Conservation (phyloP, 2,113 vertebrate genomes). For the Callaeas wilsoni region DNA sequence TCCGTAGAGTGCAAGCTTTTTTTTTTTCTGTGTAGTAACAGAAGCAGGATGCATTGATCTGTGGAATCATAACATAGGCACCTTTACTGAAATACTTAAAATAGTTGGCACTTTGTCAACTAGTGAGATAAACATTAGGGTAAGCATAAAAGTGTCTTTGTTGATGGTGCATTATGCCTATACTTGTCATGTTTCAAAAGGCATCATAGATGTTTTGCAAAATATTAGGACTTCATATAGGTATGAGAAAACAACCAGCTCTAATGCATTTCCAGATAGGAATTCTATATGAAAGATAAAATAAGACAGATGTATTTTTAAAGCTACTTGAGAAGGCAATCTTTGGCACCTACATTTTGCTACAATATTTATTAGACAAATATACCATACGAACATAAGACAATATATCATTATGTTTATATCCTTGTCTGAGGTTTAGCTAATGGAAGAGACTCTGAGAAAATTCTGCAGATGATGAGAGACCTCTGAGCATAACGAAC, state of each 20-base stretch:
- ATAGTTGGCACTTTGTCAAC: neutral
- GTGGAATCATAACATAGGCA: neutral
- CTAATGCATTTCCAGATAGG: neutral
- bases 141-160: neutral
- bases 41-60: neutral
- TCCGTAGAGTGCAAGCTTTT: neutral
- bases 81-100: neutral
- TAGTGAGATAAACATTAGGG: neutral
- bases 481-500: neutral
- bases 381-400: neutral
- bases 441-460: neutral
- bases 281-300: neutral
- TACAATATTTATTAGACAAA: neutral
- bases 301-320: neutral
- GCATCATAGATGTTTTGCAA: neutral
- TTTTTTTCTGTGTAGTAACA: neutral
- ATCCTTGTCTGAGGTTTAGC: neutral
- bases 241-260: neutral
- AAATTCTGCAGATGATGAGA: neutral
- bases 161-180: neutral
- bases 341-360: neutral
- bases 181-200: neutral
- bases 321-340: neutral
- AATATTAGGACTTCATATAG: neutral
- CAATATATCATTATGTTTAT: neutral